phyloP scores from a whole-genome alignment of 1,140 invertebrate genomes.

The Apis cerana region DNA sequence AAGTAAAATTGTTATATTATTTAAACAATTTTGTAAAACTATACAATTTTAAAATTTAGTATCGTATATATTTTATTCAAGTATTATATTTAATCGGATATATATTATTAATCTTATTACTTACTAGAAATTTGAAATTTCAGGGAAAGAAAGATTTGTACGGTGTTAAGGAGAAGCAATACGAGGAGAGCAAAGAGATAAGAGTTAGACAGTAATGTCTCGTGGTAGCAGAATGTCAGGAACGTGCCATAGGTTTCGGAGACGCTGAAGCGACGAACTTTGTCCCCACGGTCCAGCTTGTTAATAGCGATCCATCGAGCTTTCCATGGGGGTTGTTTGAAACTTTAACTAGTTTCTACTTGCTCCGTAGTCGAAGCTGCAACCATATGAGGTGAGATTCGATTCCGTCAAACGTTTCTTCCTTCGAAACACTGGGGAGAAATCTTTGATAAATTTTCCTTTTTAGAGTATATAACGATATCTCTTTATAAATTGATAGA shows the following conservation, averaged over 20 bases:
- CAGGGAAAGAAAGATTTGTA: background rate
- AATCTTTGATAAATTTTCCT: background rate
- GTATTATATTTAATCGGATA: background rate
- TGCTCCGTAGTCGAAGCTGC: constrained; percentile 41
- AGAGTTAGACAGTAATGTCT: constrained; percentile 11
- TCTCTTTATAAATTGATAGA: too few relatives aligned
- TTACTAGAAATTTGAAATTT: background rate
- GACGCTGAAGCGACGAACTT: constrained; percentile 59
- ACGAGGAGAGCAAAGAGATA: background rate
- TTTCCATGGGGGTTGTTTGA: constrained; percentile 52
- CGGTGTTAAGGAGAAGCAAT: background rate
- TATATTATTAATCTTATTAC: background rate
- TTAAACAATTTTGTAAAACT: too few relatives aligned
- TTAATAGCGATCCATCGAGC: constrained; percentile 58
- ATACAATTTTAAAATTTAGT: too few relatives aligned
- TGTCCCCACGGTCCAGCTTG: constrained; percentile 50
- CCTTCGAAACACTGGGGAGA: background rate
- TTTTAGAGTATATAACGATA: too few relatives aligned
- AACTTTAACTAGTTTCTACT: constrained; percentile 64
- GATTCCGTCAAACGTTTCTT: constrained; percentile 31
- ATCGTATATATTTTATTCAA: too few relatives aligned
- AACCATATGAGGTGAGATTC: constrained; percentile 58
- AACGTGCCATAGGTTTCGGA: constrained; percentile 37
- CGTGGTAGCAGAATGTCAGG: constrained; percentile 43
- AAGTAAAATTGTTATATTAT: too few relatives aligned